Base-by-base conservation (phyloP, 2,797 vertebrate genomes). In the Macrochelys suwanniensis region DNA sequence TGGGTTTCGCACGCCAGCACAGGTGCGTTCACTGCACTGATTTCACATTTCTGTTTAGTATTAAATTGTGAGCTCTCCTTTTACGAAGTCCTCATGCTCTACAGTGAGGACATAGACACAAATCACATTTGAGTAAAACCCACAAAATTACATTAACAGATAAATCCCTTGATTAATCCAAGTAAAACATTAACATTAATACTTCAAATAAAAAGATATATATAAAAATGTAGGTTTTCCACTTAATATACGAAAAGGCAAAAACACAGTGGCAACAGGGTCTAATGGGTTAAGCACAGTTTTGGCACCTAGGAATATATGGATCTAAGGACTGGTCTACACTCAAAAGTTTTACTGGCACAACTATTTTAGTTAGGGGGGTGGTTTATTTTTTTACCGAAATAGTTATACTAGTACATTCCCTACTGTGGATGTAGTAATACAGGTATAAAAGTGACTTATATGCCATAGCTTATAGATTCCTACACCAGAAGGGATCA, bases 41-140 rank as follows among this genome's bases (percentile, higher is more conserved):
- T 42, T 76, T 33, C 57, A 45, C 28, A 53, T 25, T 89, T 89
- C n/a, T 85, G 16, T 57, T 89, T 37, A 61, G 28, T 21, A 80
- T n/a, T 51, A 42, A 11, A 80, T 26, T 47, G 12, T 57, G 33
- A 81, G 42, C 21, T 6, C 25, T 53, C 26, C 57, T 59, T 89
- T 78, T 82, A 5, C 45, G 59, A 16, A 86, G 53, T 56, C 74
- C 6, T 80, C 84, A 68, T 80, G 7, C 21, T 49, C 15, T 12
- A 2, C 42, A 78, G 26, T 9, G 6, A 10, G 89, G 78, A 87
- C 77, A 0, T 28, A 92, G 50, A 23, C 19, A 80, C 1, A 7
- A 33, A 8, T 4, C 10, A 31, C 11, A 45, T 0, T 3, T 0
- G 0, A 82, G 13, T 51, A 33, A 93, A 94, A 82, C 9, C 51